These are phyloP conservation scores for Slavum lentiscoides DNA, from an alignment of 2,888 invertebrate species.

Conservation along the genomic window DNA sequence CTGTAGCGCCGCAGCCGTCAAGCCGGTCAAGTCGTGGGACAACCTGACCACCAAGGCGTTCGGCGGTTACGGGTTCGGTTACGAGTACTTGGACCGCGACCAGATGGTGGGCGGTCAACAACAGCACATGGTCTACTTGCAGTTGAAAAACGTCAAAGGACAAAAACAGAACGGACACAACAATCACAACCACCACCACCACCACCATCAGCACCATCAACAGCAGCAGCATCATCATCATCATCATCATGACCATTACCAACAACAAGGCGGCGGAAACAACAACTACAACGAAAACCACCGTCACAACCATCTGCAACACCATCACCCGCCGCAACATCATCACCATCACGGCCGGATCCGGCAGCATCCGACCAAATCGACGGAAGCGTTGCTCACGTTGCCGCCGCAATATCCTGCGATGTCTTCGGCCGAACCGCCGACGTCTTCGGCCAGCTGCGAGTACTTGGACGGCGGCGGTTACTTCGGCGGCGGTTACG, in stretches of 20 bases:
- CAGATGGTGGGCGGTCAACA: conserved; percentile 25
- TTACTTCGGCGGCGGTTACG: conserved; percentile 53
- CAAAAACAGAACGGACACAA: conserved; percentile 38
- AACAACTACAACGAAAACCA: background rate
- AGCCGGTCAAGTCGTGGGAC: conserved; percentile 85
- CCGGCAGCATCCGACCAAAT: conserved; percentile 67
- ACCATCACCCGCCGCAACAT: conserved; percentile 3
- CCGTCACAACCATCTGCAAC: conserved; percentile 16
- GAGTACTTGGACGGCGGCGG: conserved; percentile 67
- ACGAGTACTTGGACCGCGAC: conserved; percentile 65
- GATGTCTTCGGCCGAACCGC: conserved; percentile 65
- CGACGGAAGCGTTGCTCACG: conserved; percentile 76
- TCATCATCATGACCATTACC: background rate
- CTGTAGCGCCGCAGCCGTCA: conserved; percentile 61
- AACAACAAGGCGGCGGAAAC: background rate
- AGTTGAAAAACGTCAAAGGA: conserved; percentile 51
- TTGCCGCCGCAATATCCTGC: conserved; percentile 67
- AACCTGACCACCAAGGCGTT: conserved; percentile 81
- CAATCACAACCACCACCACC: conserved; percentile 33
- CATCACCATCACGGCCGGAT: conserved; percentile 19
- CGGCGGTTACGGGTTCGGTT: conserved; percentile 84
- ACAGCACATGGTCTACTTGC: conserved; percentile 35
- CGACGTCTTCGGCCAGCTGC: conserved; percentile 65
- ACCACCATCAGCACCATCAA: conserved; percentile 19
- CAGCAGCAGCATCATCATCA: conserved; percentile 1